Evolutionary conservation across 1,140 invertebrate genomes (phyloP).

Genomic region (Pinna nobilis): DNA sequence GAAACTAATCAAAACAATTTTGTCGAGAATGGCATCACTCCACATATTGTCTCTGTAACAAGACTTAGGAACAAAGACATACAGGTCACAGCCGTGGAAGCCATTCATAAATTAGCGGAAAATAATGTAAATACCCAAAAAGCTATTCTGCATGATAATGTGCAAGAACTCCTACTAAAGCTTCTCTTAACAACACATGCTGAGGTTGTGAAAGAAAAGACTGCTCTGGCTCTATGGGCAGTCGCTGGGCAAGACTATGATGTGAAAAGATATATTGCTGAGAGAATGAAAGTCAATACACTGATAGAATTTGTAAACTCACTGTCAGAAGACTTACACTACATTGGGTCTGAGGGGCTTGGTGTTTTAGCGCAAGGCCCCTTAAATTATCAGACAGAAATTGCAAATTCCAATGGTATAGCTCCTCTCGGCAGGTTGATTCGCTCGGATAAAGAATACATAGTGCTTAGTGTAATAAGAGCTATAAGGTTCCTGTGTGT

Average conservation of each 20-base stretch:
- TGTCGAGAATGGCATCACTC: slow-evolving; percentile 61
- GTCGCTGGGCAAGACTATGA: slow-evolving; percentile 68
- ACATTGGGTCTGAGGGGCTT: slow-evolving; percentile 71
- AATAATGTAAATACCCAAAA: slow-evolving; percentile 67
- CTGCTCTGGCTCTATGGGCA: slow-evolving; percentile 72
- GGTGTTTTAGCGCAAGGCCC: slow-evolving; percentile 71
- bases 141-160: slow-evolving; percentile 59
- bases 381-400: slow-evolving; percentile 63
- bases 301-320: slow-evolving; percentile 72
- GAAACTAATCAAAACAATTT: slow-evolving; percentile 66
- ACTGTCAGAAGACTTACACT: slow-evolving; percentile 68
- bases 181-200: slow-evolving; percentile 62
- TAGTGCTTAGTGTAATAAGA: slow-evolving; percentile 70
- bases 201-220: slow-evolving; percentile 67
- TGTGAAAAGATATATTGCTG: slow-evolving; percentile 68
- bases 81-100: slow-evolving; percentile 68
- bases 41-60: slow-evolving; percentile 57
- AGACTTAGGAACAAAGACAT: slow-evolving; percentile 59
- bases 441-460: slow-evolving; percentile 66
- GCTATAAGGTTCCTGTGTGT: slow-evolving; percentile 70
- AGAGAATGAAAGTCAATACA: slow-evolving; percentile 67
- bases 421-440: slow-evolving; percentile 66
- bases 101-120: slow-evolving; percentile 66
- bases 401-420: slow-evolving; percentile 68
- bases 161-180: slow-evolving; percentile 66